Evolutionary conservation across 2,888 invertebrate species (phyloP), one percentile per base, ranked within the genome.

Genomic region (Galerucella pusilla): DNA sequence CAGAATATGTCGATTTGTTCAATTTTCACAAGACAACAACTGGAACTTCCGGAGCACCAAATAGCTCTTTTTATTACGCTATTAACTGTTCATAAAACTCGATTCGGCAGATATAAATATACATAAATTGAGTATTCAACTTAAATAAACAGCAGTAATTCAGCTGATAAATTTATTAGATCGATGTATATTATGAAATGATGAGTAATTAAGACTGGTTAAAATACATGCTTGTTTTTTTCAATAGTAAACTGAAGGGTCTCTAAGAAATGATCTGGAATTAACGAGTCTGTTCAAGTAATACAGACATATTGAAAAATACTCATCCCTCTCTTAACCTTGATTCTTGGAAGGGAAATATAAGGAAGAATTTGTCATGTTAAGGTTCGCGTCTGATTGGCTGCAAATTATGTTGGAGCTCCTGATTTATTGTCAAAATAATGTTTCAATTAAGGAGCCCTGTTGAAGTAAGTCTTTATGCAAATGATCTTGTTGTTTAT

Each of bases 81-180:
- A 68, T 75, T 72, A 69, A 75, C 71, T 65, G 75, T 25, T 60
- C 65, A 73, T 75, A 61, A 74, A 75, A 75, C 72, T 73, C 73
- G 72, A 75, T 73, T 75, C 7, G 25, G 65, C 49, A 65, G 35
- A 59, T 54, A n/a, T 57, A 46, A 69, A 75, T 68, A 73, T 54
- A 75, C 73, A 69, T 60, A 14, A 75, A 49, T 71, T 28, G 54
- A 70, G 60, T 49, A 54, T 74, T 64, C 46, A 11, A 45, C 45
- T 35, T 25, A 71, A 52, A 65, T 71, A 66, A 74, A 74, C 64
- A 45, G 46, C 3, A 46, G 12, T 2, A 20, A 10, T 20, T 16
- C 10, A 46, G 20, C 16, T 9, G 20, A 57, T 16, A 2, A 65
- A 46, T 65, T 65, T 20, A 64, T 46, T 28, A 6, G 20, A 57